These are phyloP conservation scores for Phlogophora meticulosa DNA, from an alignment of 2,888 invertebrate genomes.

Conservation along the genomic window DNA sequence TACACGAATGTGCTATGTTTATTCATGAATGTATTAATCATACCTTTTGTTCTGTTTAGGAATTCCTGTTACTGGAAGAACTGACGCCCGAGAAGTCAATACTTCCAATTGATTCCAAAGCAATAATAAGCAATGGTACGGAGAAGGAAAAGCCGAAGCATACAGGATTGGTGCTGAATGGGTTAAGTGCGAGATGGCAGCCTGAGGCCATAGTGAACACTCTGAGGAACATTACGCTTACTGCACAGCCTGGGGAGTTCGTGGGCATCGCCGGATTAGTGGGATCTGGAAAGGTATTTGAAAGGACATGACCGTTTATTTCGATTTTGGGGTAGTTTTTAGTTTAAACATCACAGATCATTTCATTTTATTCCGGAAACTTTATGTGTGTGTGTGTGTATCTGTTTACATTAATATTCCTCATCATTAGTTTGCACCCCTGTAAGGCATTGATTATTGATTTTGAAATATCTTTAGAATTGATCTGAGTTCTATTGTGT, in stretches of 20 bases:
- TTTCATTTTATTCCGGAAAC: no score
- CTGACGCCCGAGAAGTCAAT: slow-evolving; percentile 73
- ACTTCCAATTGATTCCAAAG: slow-evolving; percentile 67
- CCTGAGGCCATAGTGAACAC: slow-evolving; percentile 89
- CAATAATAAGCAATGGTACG: slow-evolving; percentile 72
- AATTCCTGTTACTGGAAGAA: slow-evolving; percentile 86
- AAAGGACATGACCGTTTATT: neutral
- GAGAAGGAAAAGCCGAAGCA: slow-evolving; percentile 75
- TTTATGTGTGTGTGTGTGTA: no score
- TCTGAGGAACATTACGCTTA: slow-evolving; percentile 88
- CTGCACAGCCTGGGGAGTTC: slow-evolving; percentile 90
- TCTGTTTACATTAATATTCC: no score
- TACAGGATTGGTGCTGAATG: slow-evolving; percentile 79
- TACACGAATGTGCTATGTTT: slow-evolving; percentile 11
- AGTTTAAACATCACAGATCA: no score
- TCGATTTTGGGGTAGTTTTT: no score
- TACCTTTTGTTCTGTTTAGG: slow-evolving; percentile 71
- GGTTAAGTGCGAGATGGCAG: slow-evolving; percentile 86
- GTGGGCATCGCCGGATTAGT: slow-evolving; percentile 94
- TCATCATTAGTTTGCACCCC: no score
- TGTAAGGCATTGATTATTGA: no score
- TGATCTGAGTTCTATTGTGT: neutral
- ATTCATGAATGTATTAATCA: slow-evolving; percentile 18
- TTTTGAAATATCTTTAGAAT: neutral
- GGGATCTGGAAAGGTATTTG: slow-evolving; percentile 93